A percentile compares a stretch with the other conserved stretches of the same genome.
Conservation (phyloP, 2,113 vertebrate genomes). For the Barbus barbus region DNA sequence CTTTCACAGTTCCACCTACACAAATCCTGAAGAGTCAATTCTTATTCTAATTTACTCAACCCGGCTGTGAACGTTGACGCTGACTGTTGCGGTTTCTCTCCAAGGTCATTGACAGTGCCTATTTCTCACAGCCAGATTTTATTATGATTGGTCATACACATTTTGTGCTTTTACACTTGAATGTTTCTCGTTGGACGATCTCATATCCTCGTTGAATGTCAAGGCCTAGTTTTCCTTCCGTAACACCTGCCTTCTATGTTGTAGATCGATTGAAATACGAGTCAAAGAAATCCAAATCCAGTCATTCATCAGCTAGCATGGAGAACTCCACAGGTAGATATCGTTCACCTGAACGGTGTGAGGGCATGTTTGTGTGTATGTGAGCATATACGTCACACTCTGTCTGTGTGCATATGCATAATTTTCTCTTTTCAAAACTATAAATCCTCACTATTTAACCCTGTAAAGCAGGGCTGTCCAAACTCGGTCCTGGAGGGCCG, state of each 20-base stretch:
- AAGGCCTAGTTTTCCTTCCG: background rate
- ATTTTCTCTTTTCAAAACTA: background rate
- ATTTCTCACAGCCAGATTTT: background rate
- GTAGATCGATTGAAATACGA: constrained; percentile 97
- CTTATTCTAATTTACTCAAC: background rate
- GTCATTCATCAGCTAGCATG: constrained; percentile 71
- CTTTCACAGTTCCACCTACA: constrained; percentile 4
- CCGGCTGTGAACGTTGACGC: background rate
- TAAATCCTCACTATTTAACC: background rate
- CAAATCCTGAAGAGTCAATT: constrained; percentile 15
- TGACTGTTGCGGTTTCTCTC: background rate
- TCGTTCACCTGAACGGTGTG: constrained; percentile 53
- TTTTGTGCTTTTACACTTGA: background rate
- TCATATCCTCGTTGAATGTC: background rate
- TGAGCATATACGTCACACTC: background rate
- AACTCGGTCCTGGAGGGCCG: too few species aligned
- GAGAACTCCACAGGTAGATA: constrained; percentile 76
- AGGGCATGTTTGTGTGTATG: background rate
- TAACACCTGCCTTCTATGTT: constrained; percentile 66
- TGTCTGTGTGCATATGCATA: background rate
- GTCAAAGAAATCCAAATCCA: constrained; percentile 91
- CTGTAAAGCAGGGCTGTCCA: too few species aligned
- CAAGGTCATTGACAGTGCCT: background rate
- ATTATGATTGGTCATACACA: background rate
- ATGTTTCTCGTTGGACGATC: background rate